A percentile compares a stretch with the other conserved stretches of the same genome.
Evolutionary conservation across 2,888 invertebrate species (phyloP).

Genomic region (Agapetus fuscipes): DNA sequence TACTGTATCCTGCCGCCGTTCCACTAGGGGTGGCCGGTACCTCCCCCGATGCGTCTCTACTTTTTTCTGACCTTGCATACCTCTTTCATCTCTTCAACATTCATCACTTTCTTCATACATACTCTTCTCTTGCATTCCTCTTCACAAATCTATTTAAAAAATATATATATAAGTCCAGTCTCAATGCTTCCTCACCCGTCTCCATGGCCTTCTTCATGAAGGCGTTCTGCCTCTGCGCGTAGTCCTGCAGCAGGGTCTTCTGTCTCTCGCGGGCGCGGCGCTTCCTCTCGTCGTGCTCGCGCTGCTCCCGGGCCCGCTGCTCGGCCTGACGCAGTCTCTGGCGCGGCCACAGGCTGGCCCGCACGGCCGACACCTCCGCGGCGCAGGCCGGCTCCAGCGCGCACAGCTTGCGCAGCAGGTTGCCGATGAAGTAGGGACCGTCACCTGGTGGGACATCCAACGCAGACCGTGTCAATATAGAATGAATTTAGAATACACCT

Average conservation of each 20-base stretch:
- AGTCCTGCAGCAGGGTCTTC: conserved; percentile 86
- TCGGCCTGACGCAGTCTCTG: conserved; percentile 72
- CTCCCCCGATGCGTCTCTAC: too few relatives aligned
- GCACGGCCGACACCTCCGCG: conserved; percentile 58
- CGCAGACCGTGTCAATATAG: too few relatives aligned
- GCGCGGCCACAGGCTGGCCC: conserved; percentile 70
- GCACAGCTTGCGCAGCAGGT: conserved; percentile 66
- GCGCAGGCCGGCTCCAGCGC: conserved; percentile 61
- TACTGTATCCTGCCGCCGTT: too few relatives aligned
- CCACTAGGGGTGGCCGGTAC: too few relatives aligned
- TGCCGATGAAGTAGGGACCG: conserved; percentile 79
- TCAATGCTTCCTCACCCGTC: conserved; percentile 28
- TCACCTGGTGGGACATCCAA: too few relatives aligned
- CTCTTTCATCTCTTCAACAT: too few relatives aligned
- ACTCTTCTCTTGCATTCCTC: too few relatives aligned
- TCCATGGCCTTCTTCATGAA: conserved; percentile 71
- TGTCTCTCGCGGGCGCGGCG: conserved; percentile 81
- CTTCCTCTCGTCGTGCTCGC: conserved; percentile 76
- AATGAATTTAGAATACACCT: too few relatives aligned
- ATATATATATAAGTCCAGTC: too few relatives aligned
- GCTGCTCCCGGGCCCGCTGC: conserved; percentile 55
- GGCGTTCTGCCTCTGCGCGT: conserved; percentile 81
- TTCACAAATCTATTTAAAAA: too few relatives aligned
- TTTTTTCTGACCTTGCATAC: too few relatives aligned
- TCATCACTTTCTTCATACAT: too few relatives aligned